Evolutionary conservation across 2,797 vertebrate genomes (phyloP).

Genomic region (Buphagus erythrorhynchus): DNA sequence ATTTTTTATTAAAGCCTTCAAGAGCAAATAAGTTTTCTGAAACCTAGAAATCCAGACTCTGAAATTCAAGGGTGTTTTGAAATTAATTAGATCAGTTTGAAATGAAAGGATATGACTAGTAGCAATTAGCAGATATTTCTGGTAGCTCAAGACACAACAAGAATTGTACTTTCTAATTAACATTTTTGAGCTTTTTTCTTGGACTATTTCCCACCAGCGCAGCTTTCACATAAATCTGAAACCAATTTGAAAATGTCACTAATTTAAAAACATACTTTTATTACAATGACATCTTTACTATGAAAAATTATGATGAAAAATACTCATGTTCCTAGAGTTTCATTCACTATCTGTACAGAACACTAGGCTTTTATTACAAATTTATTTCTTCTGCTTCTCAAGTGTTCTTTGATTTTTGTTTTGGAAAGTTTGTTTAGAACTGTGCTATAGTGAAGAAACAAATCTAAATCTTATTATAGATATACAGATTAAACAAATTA

Average conservation of each 20-base stretch:
- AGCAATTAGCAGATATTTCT: slow-evolving; percentile 57
- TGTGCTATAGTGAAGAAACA: neutral
- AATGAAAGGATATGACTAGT: slow-evolving; percentile 3
- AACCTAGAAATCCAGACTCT: neutral
- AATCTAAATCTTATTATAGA: neutral
- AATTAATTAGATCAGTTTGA: slow-evolving; percentile 38
- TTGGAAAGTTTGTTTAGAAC: neutral
- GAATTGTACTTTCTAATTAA: slow-evolving; percentile 34
- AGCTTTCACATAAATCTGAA: slow-evolving; percentile 44
- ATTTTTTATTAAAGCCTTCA: neutral
- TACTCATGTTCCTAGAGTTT: neutral
- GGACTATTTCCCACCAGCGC: slow-evolving; percentile 42
- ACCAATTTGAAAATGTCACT: slow-evolving; percentile 52
- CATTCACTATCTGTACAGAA: neutral
- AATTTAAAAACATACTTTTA: slow-evolving; percentile 32
- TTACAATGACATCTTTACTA: slow-evolving; percentile 26
- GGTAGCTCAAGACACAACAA: slow-evolving; percentile 20
- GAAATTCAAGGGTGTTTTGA: neutral
- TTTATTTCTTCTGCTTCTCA: neutral
- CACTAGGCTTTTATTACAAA: neutral
- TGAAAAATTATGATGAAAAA: neutral
- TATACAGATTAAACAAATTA: neutral
- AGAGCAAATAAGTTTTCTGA: neutral
- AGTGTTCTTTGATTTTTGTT: neutral
- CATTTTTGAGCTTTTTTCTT: slow-evolving; percentile 25